Evolutionary conservation across 2,797 vertebrate species (phyloP), one percentile per base, ranked within the genome.

Genomic region (Sebastes iracundus): DNA sequence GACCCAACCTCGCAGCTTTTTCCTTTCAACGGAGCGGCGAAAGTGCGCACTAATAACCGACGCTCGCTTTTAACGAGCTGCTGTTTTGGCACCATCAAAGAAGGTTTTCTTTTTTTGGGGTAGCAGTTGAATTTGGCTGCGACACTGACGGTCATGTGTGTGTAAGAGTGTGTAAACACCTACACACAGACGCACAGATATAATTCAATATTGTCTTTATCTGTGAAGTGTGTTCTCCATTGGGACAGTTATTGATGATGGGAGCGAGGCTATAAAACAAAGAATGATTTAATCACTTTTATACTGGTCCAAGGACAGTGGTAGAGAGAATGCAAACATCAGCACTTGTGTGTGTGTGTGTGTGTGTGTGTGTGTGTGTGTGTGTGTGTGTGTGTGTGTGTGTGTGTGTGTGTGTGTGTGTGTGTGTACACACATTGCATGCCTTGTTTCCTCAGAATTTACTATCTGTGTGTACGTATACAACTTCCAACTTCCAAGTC

Each of bases 241-340:
- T 6, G 58, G 58, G 83, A 61, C 71, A 75, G 52, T 79, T 79
- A 82, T 70, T 87, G 77, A 88, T 87, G 75, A 79, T 11, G 28
- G 18, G 22, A 65, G 62, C 22, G 42, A 71, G 25, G 38, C 56
- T 42, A 14, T 77, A 52, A 82, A 89, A 60, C 72, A 88, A 75
- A 82, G 12, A 30, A 66, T 22, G 49, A 81, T 82, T 83, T 85
- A 87, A 90, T 90, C 83, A 75, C 68, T 72, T 80, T 80, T 18
- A 65, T 33, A 27, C 64, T 10, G 33, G 80, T 88, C 75, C 76
- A 85, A 89, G 87, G 89, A 82, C 80, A 32, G 22, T 5, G 11
- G 30, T 22, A 1, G 28, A 52, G 72, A 53, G 38, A 66, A 60
- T 35, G 69, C 75, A 75, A 46, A 80, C 68, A 60, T 66, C 53